Percentiles rank a stretch among this genome's conserved stretches.
Conservation (phyloP, 2,888 invertebrate genomes). For the Alsophila aescularia region DNA sequence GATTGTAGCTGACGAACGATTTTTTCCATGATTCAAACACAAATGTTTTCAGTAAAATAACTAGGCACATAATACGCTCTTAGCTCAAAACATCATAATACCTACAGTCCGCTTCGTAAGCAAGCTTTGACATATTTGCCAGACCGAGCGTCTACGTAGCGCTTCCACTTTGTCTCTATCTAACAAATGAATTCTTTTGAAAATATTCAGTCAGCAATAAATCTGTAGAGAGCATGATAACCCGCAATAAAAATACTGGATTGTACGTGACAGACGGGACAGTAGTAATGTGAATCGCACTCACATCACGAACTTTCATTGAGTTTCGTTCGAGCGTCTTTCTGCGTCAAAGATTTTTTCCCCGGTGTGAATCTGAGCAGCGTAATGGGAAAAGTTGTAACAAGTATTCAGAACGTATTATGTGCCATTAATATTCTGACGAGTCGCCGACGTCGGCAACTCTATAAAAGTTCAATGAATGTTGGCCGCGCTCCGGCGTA, state of each 20-base stretch:
- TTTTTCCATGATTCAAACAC: neutral
- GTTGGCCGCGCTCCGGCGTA: conserved; percentile 46
- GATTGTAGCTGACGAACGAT: neutral
- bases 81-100: neutral
- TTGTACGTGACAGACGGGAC: conserved; percentile 26
- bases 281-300: conserved; percentile 42
- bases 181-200: conserved; percentile 24
- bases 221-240: conserved; percentile 30
- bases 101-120: neutral
- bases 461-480: conserved; percentile 75
- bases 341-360: conserved; percentile 66
- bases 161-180: conserved; percentile 13
- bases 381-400: conserved; percentile 83
- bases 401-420: conserved; percentile 81
- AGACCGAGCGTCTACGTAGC: conserved; percentile 16
- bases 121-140: conserved; percentile 5
- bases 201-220: conserved; percentile 31
- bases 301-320: conserved; percentile 65
- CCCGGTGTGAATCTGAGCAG: conserved; percentile 71
- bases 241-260: conserved; percentile 42
- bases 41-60: neutral
- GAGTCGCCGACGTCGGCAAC: conserved; percentile 66
- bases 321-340: conserved; percentile 59
- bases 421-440: conserved; percentile 80
- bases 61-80: neutral